These are phyloP conservation scores for Lordiphosa clarofinis DNA, from an alignment of 1,140 invertebrate genomes.

Conservation along the genomic window DNA sequence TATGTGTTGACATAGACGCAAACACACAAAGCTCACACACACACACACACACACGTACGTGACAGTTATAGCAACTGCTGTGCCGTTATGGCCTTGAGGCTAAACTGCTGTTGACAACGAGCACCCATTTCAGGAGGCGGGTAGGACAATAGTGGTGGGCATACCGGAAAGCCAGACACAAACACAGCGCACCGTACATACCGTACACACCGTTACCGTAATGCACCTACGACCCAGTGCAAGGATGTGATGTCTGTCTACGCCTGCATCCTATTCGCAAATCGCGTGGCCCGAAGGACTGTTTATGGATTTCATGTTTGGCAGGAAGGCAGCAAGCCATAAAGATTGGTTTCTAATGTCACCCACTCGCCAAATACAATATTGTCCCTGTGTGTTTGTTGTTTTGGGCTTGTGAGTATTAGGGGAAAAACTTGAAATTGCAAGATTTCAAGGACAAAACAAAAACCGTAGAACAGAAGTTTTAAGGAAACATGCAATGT, in stretches of 20 bases:
- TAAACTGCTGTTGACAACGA: conserved; percentile 72
- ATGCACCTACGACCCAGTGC: conserved; percentile 20
- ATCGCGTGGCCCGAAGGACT: conserved; percentile 40
- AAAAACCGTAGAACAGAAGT: too few species aligned
- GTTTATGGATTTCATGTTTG: conserved; percentile 69
- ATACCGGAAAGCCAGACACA: conserved; percentile 64
- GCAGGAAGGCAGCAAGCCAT: conserved; percentile 67
- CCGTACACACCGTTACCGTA: conserved; percentile 23
- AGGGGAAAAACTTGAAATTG: conserved; percentile 3
- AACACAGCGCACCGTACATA: conserved; percentile 15
- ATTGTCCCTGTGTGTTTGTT: background rate
- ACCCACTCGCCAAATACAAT: conserved; percentile 13
- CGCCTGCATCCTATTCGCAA: conserved; percentile 38
- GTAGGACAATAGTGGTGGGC: conserved; percentile 29
- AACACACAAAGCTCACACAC: background rate
- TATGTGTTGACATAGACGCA: conserved; percentile 61
- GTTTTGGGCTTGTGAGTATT: background rate
- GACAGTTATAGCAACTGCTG: conserved; percentile 51
- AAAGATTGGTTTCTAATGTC: conserved; percentile 69
- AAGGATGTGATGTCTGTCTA: conserved; percentile 34
- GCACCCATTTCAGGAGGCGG: conserved; percentile 3
- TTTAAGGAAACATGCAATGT: too few species aligned
- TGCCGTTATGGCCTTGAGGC: conserved; percentile 68
- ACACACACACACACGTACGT: background rate
- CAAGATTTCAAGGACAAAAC: conserved; percentile 4